Conservation (phyloP, 2,113 vertebrate genomes). For the Oostethus manadensis region DNA sequence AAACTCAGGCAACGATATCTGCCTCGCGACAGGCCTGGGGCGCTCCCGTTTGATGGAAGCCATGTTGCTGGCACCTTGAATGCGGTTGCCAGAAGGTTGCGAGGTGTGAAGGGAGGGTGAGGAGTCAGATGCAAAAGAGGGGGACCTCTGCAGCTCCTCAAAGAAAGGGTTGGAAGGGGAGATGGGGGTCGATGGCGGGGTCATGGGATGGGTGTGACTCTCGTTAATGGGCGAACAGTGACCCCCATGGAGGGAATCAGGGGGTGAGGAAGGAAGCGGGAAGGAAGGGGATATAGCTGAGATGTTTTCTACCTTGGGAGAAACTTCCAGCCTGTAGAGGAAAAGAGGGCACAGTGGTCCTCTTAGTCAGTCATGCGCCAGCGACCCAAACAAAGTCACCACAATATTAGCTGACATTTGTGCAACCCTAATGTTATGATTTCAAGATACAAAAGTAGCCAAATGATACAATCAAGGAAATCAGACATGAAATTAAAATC, state of each 20-base stretch:
- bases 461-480: conserved; percentile 21
- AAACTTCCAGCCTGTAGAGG: conserved; percentile 97
- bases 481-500: neutral
- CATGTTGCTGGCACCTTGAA: conserved; percentile 40
- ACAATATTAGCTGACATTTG: conserved; percentile 20
- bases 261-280: conserved; percentile 68
- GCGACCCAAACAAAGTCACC: conserved; percentile 45
- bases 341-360: conserved; percentile 86
- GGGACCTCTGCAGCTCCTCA: conserved; percentile 82
- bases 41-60: conserved; percentile 60
- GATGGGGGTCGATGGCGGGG: conserved; percentile 60
- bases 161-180: conserved; percentile 86
- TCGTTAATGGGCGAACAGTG: conserved; percentile 51
- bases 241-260: conserved; percentile 47
- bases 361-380: conserved; percentile 82
- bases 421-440: conserved; percentile 12
- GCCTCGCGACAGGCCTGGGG: conserved; percentile 60
- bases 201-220: conserved; percentile 58
- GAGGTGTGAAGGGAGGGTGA: conserved; percentile 60
- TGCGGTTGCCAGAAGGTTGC: conserved; percentile 58
- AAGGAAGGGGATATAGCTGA: conserved; percentile 77
- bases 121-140: conserved; percentile 79
- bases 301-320: conserved; percentile 95
- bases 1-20: conserved; percentile 67
- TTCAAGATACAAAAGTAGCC: conserved; percentile 8